Evolutionary conservation across 2,113 vertebrate species (phyloP).

Genomic region (Glaucidium brasilianum): DNA sequence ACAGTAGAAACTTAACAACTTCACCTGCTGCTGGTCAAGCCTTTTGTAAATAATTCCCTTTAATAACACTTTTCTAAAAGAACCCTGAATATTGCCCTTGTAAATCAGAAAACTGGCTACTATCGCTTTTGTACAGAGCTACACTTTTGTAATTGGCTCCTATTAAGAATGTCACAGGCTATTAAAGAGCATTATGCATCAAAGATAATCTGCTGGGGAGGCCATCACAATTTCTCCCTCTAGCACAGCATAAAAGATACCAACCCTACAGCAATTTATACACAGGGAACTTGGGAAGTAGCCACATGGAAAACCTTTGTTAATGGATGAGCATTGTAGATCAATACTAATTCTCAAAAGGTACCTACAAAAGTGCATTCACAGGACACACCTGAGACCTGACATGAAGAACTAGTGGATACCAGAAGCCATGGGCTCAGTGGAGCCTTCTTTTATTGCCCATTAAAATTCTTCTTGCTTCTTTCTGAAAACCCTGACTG

Average conservation of each 20-base stretch:
- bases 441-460: background rate
- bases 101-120: background rate
- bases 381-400: background rate
- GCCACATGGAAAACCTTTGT: background rate
- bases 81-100: background rate
- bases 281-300: background rate
- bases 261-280: background rate
- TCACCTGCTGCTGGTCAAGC: background rate
- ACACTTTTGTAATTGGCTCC: constrained; percentile 25
- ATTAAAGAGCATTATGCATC: background rate
- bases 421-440: background rate
- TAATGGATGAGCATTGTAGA: background rate
- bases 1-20: background rate
- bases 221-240: background rate
- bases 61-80: background rate
- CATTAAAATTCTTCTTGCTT: background rate
- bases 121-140: constrained; percentile 5
- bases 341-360: background rate
- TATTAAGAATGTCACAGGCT: constrained; percentile 13
- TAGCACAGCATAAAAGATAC: background rate
- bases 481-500: background rate
- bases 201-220: background rate
- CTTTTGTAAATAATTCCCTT: constrained; percentile 7
- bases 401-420: background rate
- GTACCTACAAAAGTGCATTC: background rate